Conservation (phyloP, 2,888 invertebrate species). For the Pollenia angustigena region DNA sequence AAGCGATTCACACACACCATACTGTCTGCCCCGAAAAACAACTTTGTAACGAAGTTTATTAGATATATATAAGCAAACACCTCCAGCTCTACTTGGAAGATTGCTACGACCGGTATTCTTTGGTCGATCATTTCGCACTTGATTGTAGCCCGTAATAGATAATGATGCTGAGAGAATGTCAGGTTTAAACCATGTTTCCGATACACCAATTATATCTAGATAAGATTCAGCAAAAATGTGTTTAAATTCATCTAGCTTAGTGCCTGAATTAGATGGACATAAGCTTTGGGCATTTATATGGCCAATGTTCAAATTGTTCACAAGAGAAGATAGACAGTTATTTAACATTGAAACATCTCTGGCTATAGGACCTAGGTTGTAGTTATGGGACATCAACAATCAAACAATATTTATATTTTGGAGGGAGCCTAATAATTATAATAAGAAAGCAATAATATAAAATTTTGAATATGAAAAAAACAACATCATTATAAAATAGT, state of each 20-base stretch:
- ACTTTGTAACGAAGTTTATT: background rate
- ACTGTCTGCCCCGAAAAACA: background rate
- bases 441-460: background rate
- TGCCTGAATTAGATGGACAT: background rate
- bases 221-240: background rate
- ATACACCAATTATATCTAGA: slow-evolving; percentile 10
- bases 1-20: background rate
- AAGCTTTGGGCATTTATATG: slow-evolving; percentile 20
- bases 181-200: slow-evolving; percentile 14
- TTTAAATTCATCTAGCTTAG: slow-evolving; percentile 22
- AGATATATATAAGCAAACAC: slow-evolving; percentile 5
- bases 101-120: no score
- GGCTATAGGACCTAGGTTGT: slow-evolving; percentile 4
- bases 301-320: background rate
- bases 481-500: no score
- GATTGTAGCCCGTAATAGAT: background rate
- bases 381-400: background rate
- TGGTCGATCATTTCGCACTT: no score
- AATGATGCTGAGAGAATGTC: background rate
- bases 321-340: background rate
- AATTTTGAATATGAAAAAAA: no score
- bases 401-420: background rate
- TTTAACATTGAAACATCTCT: no score
- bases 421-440: background rate
- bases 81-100: background rate